Evolutionary conservation across 2,888 invertebrate genomes (phyloP).

Genomic region (Xylota sylvarum): DNA sequence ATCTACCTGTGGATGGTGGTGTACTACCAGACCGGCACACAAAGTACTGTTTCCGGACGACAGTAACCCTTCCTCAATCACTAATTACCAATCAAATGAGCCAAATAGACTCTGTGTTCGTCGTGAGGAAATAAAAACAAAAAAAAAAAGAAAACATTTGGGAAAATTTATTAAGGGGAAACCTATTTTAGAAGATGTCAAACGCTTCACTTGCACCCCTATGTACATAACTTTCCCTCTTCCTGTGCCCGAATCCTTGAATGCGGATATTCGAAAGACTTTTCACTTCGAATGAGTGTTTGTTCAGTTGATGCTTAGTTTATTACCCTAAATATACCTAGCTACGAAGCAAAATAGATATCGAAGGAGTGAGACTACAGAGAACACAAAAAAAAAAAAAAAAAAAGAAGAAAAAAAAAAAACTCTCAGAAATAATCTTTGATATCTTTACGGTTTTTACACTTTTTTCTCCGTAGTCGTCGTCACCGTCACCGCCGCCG

Average conservation of each 20-base stretch:
- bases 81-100: slow-evolving; percentile 35
- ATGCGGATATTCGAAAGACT: slow-evolving; percentile 52
- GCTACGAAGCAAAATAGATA: slow-evolving; percentile 56
- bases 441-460: slow-evolving; percentile 65
- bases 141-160: slow-evolving; percentile 8
- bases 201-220: slow-evolving; percentile 56
- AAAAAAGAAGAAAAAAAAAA: slow-evolving; percentile 27
- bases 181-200: slow-evolving; percentile 56
- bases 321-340: slow-evolving; percentile 65
- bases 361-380: slow-evolving; percentile 21
- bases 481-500: slow-evolving; percentile 1
- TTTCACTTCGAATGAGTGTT: slow-evolving; percentile 56
- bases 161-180: slow-evolving; percentile 9
- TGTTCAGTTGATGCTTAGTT: slow-evolving; percentile 67
- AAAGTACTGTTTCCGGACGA: slow-evolving; percentile 16
- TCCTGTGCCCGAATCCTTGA: slow-evolving; percentile 36
- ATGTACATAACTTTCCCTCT: slow-evolving; percentile 9
- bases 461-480: slow-evolving; percentile 37
- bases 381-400: neutral
- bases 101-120: slow-evolving; percentile 7
- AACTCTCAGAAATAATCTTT: slow-evolving; percentile 68
- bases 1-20: slow-evolving; percentile 45
- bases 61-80: slow-evolving; percentile 20
- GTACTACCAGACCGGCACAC: neutral
- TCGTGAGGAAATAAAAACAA: neutral